These are phyloP conservation scores for Montipora cactus DNA, from an alignment of 64 coral and sea anemone species.

Conservation along the genomic window DNA sequence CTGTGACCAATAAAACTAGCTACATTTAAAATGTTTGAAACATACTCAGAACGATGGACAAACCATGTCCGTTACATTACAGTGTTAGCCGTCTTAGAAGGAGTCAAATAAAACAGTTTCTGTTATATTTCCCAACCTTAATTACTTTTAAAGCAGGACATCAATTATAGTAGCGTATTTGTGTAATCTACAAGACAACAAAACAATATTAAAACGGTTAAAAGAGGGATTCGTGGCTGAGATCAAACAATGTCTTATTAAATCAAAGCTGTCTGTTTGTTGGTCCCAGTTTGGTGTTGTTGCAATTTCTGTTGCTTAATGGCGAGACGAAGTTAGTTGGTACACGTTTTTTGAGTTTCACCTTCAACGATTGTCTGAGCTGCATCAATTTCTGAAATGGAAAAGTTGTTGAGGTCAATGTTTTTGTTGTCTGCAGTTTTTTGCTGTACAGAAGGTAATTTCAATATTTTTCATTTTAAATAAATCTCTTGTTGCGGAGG, in stretches of 20 bases:
- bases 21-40: background rate
- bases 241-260: background rate
- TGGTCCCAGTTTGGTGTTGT: background rate
- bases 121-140: background rate
- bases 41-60: background rate
- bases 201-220: constrained; percentile 4
- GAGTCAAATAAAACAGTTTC: background rate
- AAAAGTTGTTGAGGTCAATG: background rate
- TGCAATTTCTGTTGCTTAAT: background rate
- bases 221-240: background rate
- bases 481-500: too few relatives aligned
- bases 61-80: background rate
- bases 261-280: background rate
- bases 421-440: background rate
- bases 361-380: background rate
- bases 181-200: background rate
- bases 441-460: background rate
- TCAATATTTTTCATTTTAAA: background rate
- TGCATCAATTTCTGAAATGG: background rate
- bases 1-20: background rate
- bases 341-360: background rate
- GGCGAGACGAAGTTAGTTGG: background rate
- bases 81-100: too few relatives aligned
- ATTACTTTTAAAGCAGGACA: background rate
- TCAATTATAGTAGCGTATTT: background rate